Evolutionary conservation across 1,140 invertebrate species (phyloP), one percentile per base, ranked within the genome.

Genomic region (Drosophila busckii): DNA sequence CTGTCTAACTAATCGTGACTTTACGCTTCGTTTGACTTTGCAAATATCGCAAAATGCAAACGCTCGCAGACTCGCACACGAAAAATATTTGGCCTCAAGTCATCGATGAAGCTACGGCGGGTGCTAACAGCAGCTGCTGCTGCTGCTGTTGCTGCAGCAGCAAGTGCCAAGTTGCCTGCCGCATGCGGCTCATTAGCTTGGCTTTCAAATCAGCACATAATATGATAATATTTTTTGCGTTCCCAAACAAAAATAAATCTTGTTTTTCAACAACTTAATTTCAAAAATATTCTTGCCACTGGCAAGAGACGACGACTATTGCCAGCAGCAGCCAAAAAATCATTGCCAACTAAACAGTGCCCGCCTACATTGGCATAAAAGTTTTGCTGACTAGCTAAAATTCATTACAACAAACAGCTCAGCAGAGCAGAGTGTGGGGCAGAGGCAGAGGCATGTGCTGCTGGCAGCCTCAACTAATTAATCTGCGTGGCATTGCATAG

Each of bases 1-100:
- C 84, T 85, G 83, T 85, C 84, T 85, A 85, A 85, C 84, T 85
- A 85, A 85, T 85, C 84, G 84, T 85, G 84, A 85, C 83, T 85
- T 85, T 84, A 83, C 76, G 83, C 84, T 85, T 85, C 83, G 84
- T 83, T 85, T 76, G 82, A 85, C 70, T 85, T 85, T 78, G 67
- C 83, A 85, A 78, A 85, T 75, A 85, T 75, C 76, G 76, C 65
- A 61, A 50, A 69, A 78, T 73, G 53, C 42, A 64, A 53, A 63
- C 13, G 7, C 8, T 25, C 23, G 10, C 16, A 9, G 31, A 19
- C 17, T 16, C 3, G 28, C 5, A 12, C 20, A 12, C 17, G 17
- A 10, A 29, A 32, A n/a, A n/a, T n/a, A n/a, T n/a, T n/a, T 29
- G 29, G 20, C 56, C 44, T 38, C 28, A 25, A 67, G 26, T 80